These are phyloP conservation scores for Oryzias celebensis DNA, from an alignment of 2,113 vertebrate genomes.

Conservation along the genomic window DNA sequence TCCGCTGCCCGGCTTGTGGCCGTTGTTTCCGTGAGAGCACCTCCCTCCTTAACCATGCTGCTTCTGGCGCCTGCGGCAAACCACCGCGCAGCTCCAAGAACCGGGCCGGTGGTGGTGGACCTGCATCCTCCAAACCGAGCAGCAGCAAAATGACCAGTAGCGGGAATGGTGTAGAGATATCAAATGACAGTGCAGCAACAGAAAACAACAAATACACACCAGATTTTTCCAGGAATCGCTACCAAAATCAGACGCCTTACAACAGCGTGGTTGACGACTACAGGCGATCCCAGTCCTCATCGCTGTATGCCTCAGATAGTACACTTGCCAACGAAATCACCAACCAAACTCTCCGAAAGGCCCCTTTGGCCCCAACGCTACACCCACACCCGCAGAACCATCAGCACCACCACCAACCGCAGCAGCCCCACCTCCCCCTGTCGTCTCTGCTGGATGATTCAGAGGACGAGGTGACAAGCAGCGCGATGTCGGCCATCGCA, in stretches of 20 bases:
- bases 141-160: constrained; percentile 61
- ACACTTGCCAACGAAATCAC: constrained; percentile 63
- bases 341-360: constrained; percentile 76
- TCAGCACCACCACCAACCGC: constrained; percentile 60
- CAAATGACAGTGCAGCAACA: constrained; percentile 35
- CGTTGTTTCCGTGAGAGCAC: constrained; percentile 89
- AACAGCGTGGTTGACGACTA: constrained; percentile 69
- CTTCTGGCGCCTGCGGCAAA: constrained; percentile 82
- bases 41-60: constrained; percentile 89
- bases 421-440: constrained; percentile 79
- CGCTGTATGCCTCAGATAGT: constrained; percentile 67
- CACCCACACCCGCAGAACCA: constrained; percentile 80
- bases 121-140: constrained; percentile 25
- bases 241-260: constrained; percentile 68
- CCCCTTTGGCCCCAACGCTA: constrained; percentile 79
- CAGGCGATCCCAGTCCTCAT: constrained; percentile 60
- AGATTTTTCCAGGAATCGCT: constrained; percentile 75
- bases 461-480: constrained; percentile 82
- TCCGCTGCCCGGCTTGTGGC: constrained; percentile 86
- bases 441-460: constrained; percentile 80
- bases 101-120: background rate
- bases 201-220: constrained; percentile 68
- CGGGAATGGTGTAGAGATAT: constrained; percentile 32
- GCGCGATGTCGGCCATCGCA: constrained; percentile 81
- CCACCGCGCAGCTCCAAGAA: constrained; percentile 66